These are phyloP conservation scores for Noctuana brunneofusca DNA, from an alignment of 2,888 invertebrate genomes.

Conservation along the genomic window DNA sequence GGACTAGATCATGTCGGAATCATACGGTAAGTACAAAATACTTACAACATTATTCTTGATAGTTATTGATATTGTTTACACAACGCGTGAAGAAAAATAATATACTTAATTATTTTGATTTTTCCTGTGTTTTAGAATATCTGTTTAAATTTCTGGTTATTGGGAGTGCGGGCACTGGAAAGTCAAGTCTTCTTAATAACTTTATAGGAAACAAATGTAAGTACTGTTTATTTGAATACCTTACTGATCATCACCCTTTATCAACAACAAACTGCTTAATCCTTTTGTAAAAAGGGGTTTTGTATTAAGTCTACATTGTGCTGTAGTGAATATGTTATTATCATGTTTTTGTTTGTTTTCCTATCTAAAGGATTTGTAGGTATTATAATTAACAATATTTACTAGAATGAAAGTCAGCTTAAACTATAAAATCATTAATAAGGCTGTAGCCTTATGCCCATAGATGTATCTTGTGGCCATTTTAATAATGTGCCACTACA, in stretches of 20 bases:
- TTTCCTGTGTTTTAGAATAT: conserved; percentile 84
- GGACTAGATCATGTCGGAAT: conserved; percentile 40
- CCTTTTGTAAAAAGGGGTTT: too few relatives aligned
- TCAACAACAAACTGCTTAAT: not conserved
- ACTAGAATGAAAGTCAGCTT: too few relatives aligned
- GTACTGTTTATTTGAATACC: conserved; percentile 51
- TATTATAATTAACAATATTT: too few relatives aligned
- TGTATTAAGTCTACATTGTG: too few relatives aligned
- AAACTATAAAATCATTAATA: too few relatives aligned
- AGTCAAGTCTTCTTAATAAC: conserved; percentile 92
- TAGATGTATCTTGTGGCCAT: too few relatives aligned
- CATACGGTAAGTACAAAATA: conserved; percentile 42
- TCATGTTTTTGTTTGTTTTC: too few relatives aligned
- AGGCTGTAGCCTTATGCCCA: too few relatives aligned
- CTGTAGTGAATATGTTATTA: too few relatives aligned
- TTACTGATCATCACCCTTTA: not conserved
- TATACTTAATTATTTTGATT: conserved; percentile 6
- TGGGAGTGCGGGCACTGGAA: conserved; percentile 92
- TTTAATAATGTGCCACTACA: too few relatives aligned
- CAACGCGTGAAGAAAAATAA: conserved; percentile 3
- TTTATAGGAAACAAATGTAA: conserved; percentile 93
- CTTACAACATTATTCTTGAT: not conserved
- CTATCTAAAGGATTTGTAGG: too few relatives aligned
- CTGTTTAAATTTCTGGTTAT: conserved; percentile 93
- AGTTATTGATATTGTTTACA: not conserved